phyloP scores from a whole-genome alignment of 2,113 vertebrate genomes.

The Microcebus lehilahytsara region DNA sequence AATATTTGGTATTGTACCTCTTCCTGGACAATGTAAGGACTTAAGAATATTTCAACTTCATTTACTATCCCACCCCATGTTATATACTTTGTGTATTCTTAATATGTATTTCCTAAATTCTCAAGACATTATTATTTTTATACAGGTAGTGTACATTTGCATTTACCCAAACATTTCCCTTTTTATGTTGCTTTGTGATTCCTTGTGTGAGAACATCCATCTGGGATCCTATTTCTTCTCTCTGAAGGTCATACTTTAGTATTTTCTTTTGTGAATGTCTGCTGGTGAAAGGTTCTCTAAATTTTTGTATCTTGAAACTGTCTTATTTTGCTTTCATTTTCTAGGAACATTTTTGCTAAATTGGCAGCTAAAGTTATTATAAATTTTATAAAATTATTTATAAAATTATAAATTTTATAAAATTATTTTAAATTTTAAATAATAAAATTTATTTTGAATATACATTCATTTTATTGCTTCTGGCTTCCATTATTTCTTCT shows the following conservation, averaged over 20 bases:
- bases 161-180: background rate
- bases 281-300: background rate
- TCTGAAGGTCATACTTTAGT: background rate
- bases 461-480: background rate
- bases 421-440: no score
- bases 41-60: background rate
- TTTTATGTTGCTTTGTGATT: background rate
- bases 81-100: background rate
- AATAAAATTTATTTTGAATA: background rate
- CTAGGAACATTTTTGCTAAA: slow-evolving; percentile 12
- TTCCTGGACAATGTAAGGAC: background rate
- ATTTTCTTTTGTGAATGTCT: background rate
- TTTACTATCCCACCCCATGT: background rate
- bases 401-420: no score
- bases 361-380: background rate
- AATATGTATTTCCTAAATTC: background rate
- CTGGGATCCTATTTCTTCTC: background rate
- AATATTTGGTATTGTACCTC: background rate
- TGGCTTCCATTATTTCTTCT: background rate
- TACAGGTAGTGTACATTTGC: background rate
- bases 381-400: no score
- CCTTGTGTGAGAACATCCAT: background rate
- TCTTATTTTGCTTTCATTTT: slow-evolving; percentile 16
- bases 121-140: background rate
- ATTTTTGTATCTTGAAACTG: background rate